Percentiles rank a stretch among this genome's conserved stretches.
Conservation (phyloP, 2,113 vertebrate species). For the Pachypanchax playfairii region DNA sequence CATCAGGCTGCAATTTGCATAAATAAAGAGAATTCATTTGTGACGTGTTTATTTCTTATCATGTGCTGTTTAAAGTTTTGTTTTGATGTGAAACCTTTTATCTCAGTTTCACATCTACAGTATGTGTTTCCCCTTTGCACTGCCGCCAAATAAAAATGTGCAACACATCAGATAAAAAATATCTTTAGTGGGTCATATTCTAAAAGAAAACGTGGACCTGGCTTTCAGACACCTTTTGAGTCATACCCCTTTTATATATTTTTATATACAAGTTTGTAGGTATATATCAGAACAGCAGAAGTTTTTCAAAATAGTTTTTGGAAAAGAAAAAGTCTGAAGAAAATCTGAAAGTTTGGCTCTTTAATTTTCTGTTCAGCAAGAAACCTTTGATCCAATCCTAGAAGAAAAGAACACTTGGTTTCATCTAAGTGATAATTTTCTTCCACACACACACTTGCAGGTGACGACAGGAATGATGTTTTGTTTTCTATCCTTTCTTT, state of each 20-base stretch:
- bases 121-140: slow-evolving; percentile 10
- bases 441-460: not conserved
- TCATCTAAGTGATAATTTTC: not conserved
- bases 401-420: not conserved
- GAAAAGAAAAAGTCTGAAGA: too few relatives aligned
- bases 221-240: slow-evolving; percentile 3
- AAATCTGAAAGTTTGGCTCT: too few relatives aligned
- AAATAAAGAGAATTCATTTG: slow-evolving; percentile 25
- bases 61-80: too few relatives aligned
- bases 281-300: too few relatives aligned
- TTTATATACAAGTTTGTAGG: too few relatives aligned
- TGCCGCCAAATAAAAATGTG: slow-evolving; percentile 9
- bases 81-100: slow-evolving; percentile 6
- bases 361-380: not conserved
- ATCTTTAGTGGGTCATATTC: not conserved
- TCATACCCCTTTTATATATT: too few relatives aligned
- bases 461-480: not conserved
- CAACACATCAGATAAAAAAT: not conserved
- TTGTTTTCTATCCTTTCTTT: not conserved
- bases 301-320: too few relatives aligned
- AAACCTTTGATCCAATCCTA: too few relatives aligned
- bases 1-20: slow-evolving; percentile 40
- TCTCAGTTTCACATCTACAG: slow-evolving; percentile 36
- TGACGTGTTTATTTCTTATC: slow-evolving; percentile 7
- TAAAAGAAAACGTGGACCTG: not conserved